These are phyloP conservation scores for Cathartes aura DNA, from an alignment of 2,113 vertebrate genomes.

Conservation along the genomic window DNA sequence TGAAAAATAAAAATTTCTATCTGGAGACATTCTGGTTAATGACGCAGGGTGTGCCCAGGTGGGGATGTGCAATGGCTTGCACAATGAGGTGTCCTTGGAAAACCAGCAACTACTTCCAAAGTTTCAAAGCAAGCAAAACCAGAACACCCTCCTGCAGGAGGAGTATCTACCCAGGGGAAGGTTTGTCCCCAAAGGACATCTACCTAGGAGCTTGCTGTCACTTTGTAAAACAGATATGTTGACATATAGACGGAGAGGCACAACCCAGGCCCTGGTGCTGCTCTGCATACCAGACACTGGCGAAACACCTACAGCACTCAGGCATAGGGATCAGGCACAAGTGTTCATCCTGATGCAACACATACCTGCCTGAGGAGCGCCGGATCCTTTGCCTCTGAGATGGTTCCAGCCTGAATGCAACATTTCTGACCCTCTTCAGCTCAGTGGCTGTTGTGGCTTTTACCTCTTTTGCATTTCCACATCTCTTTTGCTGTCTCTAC, in stretches of 20 bases:
- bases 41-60: background rate
- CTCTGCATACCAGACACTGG: background rate
- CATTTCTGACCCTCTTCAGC: background rate
- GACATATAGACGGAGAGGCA: background rate
- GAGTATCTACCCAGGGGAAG: background rate
- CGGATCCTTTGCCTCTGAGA: background rate
- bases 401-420: background rate
- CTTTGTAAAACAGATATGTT: background rate
- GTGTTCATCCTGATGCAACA: background rate
- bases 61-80: background rate
- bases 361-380: rapidly evolving
- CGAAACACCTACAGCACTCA: background rate
- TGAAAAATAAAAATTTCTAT: background rate
- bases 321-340: background rate
- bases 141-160: background rate
- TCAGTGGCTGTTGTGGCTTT: background rate
- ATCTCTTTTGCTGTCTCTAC: background rate
- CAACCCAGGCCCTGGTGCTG: background rate
- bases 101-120: background rate
- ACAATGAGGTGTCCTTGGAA: background rate
- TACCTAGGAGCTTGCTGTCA: background rate
- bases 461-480: conserved; percentile 9
- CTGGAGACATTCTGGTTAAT: background rate
- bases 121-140: background rate
- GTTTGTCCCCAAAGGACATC: background rate